phyloP scores from a whole-genome alignment of 2,888 invertebrate species.

The Orthonevra nobilis region DNA sequence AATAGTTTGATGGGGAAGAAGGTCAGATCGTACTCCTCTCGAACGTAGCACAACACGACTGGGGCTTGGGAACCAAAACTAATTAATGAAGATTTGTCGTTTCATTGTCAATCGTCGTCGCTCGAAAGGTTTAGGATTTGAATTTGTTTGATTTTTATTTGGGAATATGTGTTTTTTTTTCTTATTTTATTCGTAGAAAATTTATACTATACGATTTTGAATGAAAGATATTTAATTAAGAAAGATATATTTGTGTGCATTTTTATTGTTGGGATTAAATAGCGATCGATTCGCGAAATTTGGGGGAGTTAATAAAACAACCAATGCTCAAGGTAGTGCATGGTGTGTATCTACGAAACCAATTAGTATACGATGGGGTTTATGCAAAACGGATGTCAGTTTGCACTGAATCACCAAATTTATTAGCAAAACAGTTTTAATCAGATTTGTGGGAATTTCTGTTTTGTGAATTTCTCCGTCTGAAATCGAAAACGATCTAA shows the following conservation, averaged over 20 bases:
- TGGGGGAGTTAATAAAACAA: too few relatives aligned
- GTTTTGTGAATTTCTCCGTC: too few relatives aligned
- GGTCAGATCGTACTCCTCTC: neutral
- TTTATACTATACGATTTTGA: conserved; percentile 21
- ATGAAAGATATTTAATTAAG: conserved; percentile 35
- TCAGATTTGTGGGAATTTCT: too few relatives aligned
- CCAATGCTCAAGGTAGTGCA: too few relatives aligned
- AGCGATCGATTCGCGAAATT: too few relatives aligned
- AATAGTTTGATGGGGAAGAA: conserved; percentile 11
- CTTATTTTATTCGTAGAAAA: conserved; percentile 9
- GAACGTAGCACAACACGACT: neutral
- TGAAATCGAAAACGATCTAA: too few relatives aligned
- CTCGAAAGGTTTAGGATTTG: conserved; percentile 22
- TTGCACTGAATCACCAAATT: too few relatives aligned
- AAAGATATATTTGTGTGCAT: neutral
- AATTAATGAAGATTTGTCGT: conserved; percentile 61
- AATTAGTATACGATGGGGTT: too few relatives aligned
- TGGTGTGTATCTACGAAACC: too few relatives aligned
- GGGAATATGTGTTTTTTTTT: conserved; percentile 3
- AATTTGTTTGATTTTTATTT: conserved; percentile 39
- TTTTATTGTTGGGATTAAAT: conserved; percentile 1
- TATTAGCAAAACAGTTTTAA: too few relatives aligned
- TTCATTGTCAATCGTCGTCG: conserved; percentile 43
- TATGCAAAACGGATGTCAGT: too few relatives aligned
- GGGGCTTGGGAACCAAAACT: conserved; percentile 27